Base-by-base conservation (phyloP, 2,888 invertebrate genomes). In the Drosophila demipolita region DNA sequence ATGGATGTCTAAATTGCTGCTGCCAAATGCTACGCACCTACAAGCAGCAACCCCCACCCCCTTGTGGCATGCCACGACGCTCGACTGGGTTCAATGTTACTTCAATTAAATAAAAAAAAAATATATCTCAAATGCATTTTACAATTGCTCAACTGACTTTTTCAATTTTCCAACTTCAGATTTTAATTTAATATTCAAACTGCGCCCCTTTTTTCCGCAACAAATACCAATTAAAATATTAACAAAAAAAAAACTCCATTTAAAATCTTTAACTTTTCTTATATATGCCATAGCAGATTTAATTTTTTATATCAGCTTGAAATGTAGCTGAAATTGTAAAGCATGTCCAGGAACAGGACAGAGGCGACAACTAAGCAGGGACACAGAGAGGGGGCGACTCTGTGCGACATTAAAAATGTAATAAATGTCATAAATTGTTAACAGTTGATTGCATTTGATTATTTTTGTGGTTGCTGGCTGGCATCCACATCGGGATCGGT, bases 381-480 rank as follows among this genome's bases (percentile, higher is more conserved):
- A 1, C n/a, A n/a, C 23, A 1, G 38, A 4, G 38, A 17, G 38
- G 7, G 11, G 12, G 40, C 20, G 32, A 42, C 54, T 52, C 55
- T 61, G 53, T 26, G 63, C 29, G 65, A 67, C 75, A 80, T 79
- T 71, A 77, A 82, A 81, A 83, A 75, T 73, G 77, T 85, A 83
- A 88, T 88, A 86, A 88, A 83, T 80, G 82, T 87, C 82, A 78
- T 83, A 87, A 84, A 88, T 87, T 88, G 82, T 85, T 85, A 85
- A 85, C 87, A 85, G 85, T 80, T 82, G 89, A 85, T 82, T 89
- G 80, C 85, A 75, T 77, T 81, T 81, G 81, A 83, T 80, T 80
- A 77, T 72, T 70, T 73, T 68, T 78, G 15, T 29, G 29, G 71
- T 59, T 33, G 65, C 35, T 36, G 67, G 29, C 29, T 38, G 69